A percentile compares a stretch with the other conserved stretches of the same genome.
phyloP scores from a whole-genome alignment of 1,140 invertebrate genomes.

The Apis florea region DNA sequence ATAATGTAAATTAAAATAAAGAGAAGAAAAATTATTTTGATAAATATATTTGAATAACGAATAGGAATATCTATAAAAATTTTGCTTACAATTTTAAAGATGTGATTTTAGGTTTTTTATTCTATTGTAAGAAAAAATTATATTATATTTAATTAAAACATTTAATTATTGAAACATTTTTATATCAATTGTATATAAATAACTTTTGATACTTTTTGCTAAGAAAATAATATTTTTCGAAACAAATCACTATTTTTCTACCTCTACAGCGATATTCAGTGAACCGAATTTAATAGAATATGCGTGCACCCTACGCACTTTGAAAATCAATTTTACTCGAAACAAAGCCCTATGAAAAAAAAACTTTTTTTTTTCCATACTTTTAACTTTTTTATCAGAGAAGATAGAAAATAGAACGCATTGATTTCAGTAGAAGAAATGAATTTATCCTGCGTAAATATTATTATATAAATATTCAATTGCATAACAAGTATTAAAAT shows the following conservation, averaged over 20 bases:
- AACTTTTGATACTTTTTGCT: no score
- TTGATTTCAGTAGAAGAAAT: no score
- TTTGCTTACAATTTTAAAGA: neutral
- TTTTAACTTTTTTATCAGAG: neutral
- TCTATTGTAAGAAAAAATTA: neutral
- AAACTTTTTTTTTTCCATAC: neutral
- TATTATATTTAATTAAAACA: neutral
- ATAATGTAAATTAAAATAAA: neutral
- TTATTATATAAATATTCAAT: no score
- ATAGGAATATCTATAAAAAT: neutral
- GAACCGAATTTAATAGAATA: constrained; percentile 3
- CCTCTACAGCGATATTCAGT: neutral
- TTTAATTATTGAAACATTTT: neutral
- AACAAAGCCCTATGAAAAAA: neutral
- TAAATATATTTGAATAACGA: neutral
- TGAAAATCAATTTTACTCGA: neutral
- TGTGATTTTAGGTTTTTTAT: neutral
- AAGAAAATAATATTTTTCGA: neutral
- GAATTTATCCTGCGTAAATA: no score
- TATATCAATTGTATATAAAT: no score
- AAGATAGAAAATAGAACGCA: no score
- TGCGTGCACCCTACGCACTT: neutral
- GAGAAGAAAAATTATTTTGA: neutral
- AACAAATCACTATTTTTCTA: neutral
- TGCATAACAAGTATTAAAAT: no score